A percentile compares a stretch with the other conserved stretches of the same genome.
These are phyloP conservation scores for Myiotriccus ornatus DNA, from an alignment of 2,797 vertebrate genomes.

Conservation along the genomic window DNA sequence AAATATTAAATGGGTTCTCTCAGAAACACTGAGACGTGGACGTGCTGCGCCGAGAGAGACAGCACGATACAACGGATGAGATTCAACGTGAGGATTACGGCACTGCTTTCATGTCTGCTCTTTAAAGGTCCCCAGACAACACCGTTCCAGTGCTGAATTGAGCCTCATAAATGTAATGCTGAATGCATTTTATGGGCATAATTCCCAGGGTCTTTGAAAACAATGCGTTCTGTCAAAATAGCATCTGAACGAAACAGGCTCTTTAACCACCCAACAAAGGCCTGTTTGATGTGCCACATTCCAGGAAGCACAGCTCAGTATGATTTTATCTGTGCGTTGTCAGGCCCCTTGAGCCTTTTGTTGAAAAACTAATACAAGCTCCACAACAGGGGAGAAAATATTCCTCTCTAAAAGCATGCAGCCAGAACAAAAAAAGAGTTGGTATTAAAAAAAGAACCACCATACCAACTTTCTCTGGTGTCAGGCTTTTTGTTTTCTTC, in stretches of 20 bases:
- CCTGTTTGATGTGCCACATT: slow-evolving; percentile 46
- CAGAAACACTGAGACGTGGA: not conserved
- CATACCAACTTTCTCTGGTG: not conserved
- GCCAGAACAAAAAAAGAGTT: not conserved
- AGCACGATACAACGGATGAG: not conserved
- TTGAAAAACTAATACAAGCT: slow-evolving; percentile 11
- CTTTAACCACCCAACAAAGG: slow-evolving; percentile 28
- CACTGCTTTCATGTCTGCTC: not conserved
- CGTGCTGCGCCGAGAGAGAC: not conserved
- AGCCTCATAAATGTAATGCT: slow-evolving; percentile 8
- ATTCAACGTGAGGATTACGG: not conserved
- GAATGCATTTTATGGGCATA: slow-evolving; percentile 1
- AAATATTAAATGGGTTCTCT: not conserved
- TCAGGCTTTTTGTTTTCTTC: not conserved
- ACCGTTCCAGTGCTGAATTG: not conserved
- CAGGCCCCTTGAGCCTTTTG: slow-evolving; percentile 1
- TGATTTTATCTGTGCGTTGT: slow-evolving; percentile 26
- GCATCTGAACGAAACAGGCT: not conserved
- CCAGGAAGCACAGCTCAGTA: slow-evolving; percentile 50
- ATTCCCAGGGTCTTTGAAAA: slow-evolving; percentile 53
- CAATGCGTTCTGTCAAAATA: slow-evolving; percentile 49
- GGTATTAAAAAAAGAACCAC: not conserved
- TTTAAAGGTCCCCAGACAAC: slow-evolving; percentile 34
- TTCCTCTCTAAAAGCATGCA: not conserved
- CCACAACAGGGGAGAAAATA: slow-evolving; percentile 6